These are phyloP conservation scores for Helostoma temminkii DNA, from an alignment of 2,797 vertebrate species.

Conservation along the genomic window DNA sequence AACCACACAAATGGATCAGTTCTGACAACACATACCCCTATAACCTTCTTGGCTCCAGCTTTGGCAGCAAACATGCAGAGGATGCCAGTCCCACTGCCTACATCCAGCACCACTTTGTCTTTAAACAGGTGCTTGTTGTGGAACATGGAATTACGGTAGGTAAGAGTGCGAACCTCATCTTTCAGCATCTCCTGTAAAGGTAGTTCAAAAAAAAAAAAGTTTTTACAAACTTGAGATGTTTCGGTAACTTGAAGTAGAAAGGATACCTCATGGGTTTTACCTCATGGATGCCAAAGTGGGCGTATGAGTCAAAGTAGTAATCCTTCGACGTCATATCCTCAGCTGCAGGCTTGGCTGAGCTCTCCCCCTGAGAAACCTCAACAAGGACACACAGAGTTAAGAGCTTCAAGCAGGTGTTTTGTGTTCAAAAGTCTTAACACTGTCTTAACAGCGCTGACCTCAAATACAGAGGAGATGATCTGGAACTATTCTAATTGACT, in stretches of 20 bases:
- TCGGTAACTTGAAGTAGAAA: neutral
- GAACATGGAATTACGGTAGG: conserved; percentile 96
- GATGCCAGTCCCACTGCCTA: conserved; percentile 95
- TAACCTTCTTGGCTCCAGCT: conserved; percentile 93
- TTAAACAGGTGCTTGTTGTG: conserved; percentile 97
- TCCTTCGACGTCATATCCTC: conserved; percentile 98
- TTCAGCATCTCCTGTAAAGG: conserved; percentile 92
- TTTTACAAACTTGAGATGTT: fast-evolving
- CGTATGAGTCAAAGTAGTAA: conserved; percentile 96
- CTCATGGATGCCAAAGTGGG: conserved; percentile 96
- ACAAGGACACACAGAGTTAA: conserved; percentile 30
- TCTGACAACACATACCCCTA: conserved; percentile 84
- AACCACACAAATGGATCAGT: neutral
- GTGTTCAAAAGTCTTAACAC: no score
- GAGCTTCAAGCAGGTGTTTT: no score
- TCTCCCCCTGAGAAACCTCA: conserved; percentile 92
- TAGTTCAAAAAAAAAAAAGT: neutral
- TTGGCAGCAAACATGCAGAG: conserved; percentile 97
- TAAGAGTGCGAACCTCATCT: conserved; percentile 94
- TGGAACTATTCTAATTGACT: no score
- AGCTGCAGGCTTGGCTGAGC: conserved; percentile 89
- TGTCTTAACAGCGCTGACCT: no score
- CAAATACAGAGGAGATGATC: no score
- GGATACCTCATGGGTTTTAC: no score
- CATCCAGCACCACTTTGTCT: conserved; percentile 95